Percentiles rank a stretch among this genome's conserved stretches.
Evolutionary conservation across 1,140 invertebrate species (phyloP).

Genomic region (Charaxes varanes): DNA sequence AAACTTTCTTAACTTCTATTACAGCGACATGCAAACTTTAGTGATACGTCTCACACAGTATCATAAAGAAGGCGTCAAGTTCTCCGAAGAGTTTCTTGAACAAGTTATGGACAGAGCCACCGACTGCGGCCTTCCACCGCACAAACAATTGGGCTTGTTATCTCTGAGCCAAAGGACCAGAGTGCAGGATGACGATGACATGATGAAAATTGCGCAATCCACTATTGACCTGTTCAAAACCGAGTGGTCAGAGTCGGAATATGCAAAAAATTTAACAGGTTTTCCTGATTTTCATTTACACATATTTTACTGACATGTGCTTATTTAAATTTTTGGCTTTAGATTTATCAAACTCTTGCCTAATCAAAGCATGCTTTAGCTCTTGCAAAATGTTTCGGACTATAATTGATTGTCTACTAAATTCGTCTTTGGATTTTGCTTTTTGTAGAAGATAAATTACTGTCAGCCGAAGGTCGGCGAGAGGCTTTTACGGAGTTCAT

Average conservation of each 20-base stretch:
- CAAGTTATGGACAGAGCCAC: slow-evolving; percentile 20
- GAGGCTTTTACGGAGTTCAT: slow-evolving; percentile 22
- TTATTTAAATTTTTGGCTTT: no score
- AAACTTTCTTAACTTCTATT: background rate
- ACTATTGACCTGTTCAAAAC: slow-evolving; percentile 31
- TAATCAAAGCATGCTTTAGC: no score
- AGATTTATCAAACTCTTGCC: no score
- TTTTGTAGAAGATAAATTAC: slow-evolving; percentile 29
- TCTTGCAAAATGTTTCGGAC: no score
- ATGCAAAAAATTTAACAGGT: slow-evolving; percentile 30
- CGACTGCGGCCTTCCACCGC: slow-evolving; percentile 30
- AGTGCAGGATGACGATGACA: slow-evolving; percentile 18
- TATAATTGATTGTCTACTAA: no score
- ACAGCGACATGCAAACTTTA: slow-evolving; percentile 32
- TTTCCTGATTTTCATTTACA: no score
- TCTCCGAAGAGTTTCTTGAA: slow-evolving; percentile 34
- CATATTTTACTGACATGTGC: no score
- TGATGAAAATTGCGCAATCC: slow-evolving; percentile 28
- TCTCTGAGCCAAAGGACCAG: slow-evolving; percentile 27
- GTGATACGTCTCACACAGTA: slow-evolving; percentile 39
- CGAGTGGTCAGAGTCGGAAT: slow-evolving; percentile 31
- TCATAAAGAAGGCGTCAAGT: slow-evolving; percentile 42
- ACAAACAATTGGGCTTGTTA: slow-evolving; percentile 34
- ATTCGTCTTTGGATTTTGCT: background rate
- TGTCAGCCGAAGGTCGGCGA: slow-evolving; percentile 31